A percentile compares a stretch with the other conserved stretches of the same genome.
These are phyloP conservation scores for Lutjanus argentimaculatus DNA, from an alignment of 2,797 vertebrate species.

Conservation along the genomic window DNA sequence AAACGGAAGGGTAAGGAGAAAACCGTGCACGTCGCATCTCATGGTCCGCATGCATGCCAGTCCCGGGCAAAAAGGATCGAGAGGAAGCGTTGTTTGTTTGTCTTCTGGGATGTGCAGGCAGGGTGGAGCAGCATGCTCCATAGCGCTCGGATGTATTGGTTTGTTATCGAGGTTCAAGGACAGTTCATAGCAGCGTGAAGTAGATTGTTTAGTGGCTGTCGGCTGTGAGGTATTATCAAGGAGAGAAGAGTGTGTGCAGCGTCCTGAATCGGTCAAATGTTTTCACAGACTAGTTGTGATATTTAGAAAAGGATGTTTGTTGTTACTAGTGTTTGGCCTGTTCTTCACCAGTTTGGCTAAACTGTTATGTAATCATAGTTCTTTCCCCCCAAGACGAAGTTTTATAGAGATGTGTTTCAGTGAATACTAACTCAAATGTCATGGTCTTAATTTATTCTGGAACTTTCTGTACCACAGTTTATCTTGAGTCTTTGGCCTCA, in stretches of 20 bases:
- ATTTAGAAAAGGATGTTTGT: slow-evolving; percentile 26
- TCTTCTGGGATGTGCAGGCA: slow-evolving; percentile 56
- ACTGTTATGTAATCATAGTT: not conserved
- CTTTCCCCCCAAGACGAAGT: not conserved
- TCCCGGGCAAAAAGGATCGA: slow-evolving; percentile 40
- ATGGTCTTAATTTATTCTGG: slow-evolving; percentile 12
- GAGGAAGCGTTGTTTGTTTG: slow-evolving; percentile 62
- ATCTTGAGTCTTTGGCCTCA: not conserved
- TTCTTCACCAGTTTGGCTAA: slow-evolving; percentile 2
- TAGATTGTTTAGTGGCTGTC: slow-evolving; percentile 1
- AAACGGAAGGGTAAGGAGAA: slow-evolving; percentile 97
- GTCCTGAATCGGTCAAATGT: slow-evolving; percentile 24
- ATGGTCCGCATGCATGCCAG: slow-evolving; percentile 71
- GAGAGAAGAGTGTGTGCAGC: not conserved
- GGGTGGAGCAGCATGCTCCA: slow-evolving; percentile 56
- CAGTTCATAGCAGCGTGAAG: slow-evolving; percentile 17
- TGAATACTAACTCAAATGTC: slow-evolving; percentile 2
- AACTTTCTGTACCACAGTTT: slow-evolving; percentile 23
- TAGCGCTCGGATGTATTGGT: not conserved
- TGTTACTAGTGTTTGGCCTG: slow-evolving; percentile 1
- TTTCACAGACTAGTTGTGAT: slow-evolving; percentile 21
- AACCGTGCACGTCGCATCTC: slow-evolving; percentile 71
- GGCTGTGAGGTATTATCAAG: not conserved
- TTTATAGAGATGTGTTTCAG: not conserved
- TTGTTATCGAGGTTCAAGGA: slow-evolving; percentile 52